These are phyloP conservation scores for Coreoperca whiteheadi DNA, from an alignment of 2,113 vertebrate species.

Conservation along the genomic window DNA sequence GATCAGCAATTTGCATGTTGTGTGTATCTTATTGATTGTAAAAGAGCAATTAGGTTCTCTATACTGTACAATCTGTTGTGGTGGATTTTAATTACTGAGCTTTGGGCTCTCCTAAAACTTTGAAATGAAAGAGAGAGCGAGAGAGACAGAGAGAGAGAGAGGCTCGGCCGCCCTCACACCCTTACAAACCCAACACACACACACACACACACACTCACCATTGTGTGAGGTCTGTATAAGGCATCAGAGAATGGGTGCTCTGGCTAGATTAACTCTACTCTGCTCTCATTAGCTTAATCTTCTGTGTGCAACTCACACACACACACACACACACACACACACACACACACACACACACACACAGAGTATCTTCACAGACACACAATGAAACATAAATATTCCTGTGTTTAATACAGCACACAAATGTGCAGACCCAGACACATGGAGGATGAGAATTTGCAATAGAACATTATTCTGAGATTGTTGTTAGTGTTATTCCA, in stretches of 20 bases:
- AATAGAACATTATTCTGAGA: too few species aligned
- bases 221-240: slow-evolving; percentile 37
- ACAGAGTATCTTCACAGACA: neutral
- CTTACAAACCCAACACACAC: neutral
- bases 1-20: neutral
- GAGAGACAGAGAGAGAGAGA: neutral
- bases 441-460: neutral
- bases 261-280: slow-evolving; percentile 51
- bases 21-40: slow-evolving; percentile 2
- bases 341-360: neutral
- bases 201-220: neutral
- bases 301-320: slow-evolving; percentile 2
- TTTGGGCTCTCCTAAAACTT: neutral
- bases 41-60: neutral
- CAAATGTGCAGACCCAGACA: neutral
- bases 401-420: neutral
- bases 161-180: neutral
- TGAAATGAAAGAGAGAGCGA: neutral
- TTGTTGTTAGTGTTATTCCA: too few species aligned
- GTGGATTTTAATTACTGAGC: slow-evolving; percentile 22
- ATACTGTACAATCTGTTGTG: neutral
- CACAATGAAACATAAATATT: neutral
- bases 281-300: slow-evolving; percentile 61
- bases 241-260: slow-evolving; percentile 19
- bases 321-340: slow-evolving; percentile 11